Evolutionary conservation across 1,140 invertebrate genomes (phyloP), one percentile per base, ranked within the genome.

Genomic region (Cydia amplana): DNA sequence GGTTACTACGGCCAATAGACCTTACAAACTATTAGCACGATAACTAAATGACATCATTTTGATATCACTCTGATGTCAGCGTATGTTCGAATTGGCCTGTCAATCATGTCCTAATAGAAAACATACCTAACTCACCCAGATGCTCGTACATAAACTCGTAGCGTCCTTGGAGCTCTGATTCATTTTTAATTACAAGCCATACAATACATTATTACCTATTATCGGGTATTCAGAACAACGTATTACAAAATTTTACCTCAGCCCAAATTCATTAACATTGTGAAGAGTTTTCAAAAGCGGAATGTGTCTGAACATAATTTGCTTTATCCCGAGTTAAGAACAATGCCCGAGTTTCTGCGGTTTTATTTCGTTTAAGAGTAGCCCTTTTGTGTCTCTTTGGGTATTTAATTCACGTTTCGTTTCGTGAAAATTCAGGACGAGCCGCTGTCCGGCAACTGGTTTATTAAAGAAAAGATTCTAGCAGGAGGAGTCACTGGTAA

Each of bases 401-500:
- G 64, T 20, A n/a, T n/a, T 65, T 23, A 65, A 40, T 10, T 70
- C 36, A 73, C 18, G 20, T 51, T 28, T 73, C 25, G 46, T 73
- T 73, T 73, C n/a, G 43, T 70, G 7, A 70, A 40, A 40, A 70
- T 70, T 70, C 36, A 40, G 65, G 9, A 32, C 28, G 14, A 14
- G 10, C 12, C 25, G 25, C 28, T 10, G 28, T 16, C 23, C 5
- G 64, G 20, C 23, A 28, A 28, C 25, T 25, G 64, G 10, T 78
- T 84, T 89, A 77, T 95, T 95, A 60, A 94, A 98, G 98, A n/a
- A 0, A 16, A 49, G 5, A n/a, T n/a, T 49, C 14, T 49, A 16
- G 46, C 16, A 14, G 10, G 3, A 46, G 46, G 5, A 40, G 36
- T 40, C 16, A 14, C 14, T 16, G 46, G 46, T 5, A 14, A 49